phyloP scores from a whole-genome alignment of 2,888 invertebrate species.

The Amblyteles armatorius region DNA sequence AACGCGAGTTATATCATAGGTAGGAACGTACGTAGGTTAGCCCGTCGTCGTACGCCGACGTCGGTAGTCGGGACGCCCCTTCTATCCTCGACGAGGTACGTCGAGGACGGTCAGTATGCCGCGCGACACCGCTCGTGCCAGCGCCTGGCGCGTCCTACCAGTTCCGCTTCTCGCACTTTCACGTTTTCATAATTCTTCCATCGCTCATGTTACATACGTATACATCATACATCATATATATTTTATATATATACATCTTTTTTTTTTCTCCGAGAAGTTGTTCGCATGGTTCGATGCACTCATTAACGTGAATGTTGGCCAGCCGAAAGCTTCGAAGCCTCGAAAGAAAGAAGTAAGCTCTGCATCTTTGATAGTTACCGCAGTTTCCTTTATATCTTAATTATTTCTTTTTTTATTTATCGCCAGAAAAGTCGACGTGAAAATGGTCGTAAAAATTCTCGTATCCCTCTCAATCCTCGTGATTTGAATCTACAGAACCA shows the following conservation, averaged over 20 bases:
- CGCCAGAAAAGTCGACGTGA: not conserved
- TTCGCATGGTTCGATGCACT: constrained; percentile 49
- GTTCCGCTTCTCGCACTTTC: constrained; percentile 55
- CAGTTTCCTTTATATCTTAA: not conserved
- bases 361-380: constrained; percentile 16
- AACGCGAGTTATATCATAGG: not conserved
- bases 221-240: not conserved
- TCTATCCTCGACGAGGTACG: constrained; percentile 42
- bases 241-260: not conserved
- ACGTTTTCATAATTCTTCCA: not conserved
- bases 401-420: not conserved
- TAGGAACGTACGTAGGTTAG: constrained; percentile 8
- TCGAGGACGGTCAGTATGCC: constrained; percentile 74
- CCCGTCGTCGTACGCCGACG: constrained; percentile 67
- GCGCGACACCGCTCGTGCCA: constrained; percentile 73
- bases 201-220: constrained; percentile 5
- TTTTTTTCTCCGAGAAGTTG: not conserved
- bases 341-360: constrained; percentile 68
- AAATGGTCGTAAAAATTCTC: constrained; percentile 17
- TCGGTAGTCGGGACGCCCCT: constrained; percentile 63
- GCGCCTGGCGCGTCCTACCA: constrained; percentile 66
- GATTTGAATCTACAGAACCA: constrained; percentile 48
- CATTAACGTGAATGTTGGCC: constrained; percentile 66
- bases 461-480: constrained; percentile 7
- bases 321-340: constrained; percentile 54